A percentile compares a stretch with the other conserved stretches of the same genome.
Conservation (phyloP, 2,113 vertebrate species). For the Cephalopterus ornatus region DNA sequence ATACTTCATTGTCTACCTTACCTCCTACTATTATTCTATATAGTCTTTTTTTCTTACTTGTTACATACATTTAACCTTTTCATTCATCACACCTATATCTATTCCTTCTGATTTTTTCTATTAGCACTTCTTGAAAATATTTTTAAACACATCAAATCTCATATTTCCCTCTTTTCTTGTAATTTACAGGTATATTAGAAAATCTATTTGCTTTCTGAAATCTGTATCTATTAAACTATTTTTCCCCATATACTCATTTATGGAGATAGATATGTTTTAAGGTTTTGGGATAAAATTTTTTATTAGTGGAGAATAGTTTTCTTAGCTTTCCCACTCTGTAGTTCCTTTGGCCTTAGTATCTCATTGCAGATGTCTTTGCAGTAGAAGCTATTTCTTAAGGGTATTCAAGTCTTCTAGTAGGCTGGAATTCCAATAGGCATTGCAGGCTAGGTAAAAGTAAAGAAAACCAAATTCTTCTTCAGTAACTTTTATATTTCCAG, state of each 20-base stretch:
- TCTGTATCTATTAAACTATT: accelerated
- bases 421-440: background rate
- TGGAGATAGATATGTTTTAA: background rate
- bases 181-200: background rate
- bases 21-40: background rate
- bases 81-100: background rate
- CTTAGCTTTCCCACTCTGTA: background rate
- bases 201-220: background rate
- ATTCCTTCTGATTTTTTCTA: background rate
- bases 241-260: background rate
- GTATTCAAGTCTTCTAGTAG: background rate
- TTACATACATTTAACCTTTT: background rate
- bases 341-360: background rate
- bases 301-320: background rate
- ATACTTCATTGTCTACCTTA: background rate
- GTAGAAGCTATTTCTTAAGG: background rate
- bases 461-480: background rate
- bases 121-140: background rate
- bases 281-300: background rate
- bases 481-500: background rate
- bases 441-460: background rate
- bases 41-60: background rate
- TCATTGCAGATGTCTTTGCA: background rate
- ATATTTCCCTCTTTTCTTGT: background rate
- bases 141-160: background rate